phyloP scores from a whole-genome alignment of 2,888 invertebrate genomes.

The Leucoptera coffeella region DNA sequence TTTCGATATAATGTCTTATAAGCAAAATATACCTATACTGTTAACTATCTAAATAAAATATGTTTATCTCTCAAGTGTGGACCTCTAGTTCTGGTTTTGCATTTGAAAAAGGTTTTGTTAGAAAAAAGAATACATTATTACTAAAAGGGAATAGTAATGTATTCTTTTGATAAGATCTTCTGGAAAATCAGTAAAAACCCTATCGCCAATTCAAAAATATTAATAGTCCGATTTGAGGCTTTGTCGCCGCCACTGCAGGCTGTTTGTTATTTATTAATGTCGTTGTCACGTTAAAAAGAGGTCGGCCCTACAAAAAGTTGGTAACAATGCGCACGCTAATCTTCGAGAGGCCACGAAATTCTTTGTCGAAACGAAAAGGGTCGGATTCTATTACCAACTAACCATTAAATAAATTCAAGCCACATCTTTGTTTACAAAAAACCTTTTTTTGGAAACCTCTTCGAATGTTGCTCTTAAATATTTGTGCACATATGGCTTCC shows the following conservation, averaged over 20 bases:
- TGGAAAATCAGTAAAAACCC: too few relatives aligned
- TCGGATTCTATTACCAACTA: constrained; percentile 36
- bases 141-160: too few relatives aligned
- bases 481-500: constrained; percentile 48
- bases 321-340: constrained; percentile 39
- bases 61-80: too few relatives aligned
- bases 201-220: constrained; percentile 5
- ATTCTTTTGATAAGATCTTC: too few relatives aligned
- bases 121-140: too few relatives aligned
- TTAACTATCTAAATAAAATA: too few relatives aligned
- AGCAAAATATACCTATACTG: too few relatives aligned
- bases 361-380: constrained; percentile 37
- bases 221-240: constrained; percentile 2
- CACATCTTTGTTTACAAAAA: constrained; percentile 13
- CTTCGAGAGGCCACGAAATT: constrained; percentile 29
- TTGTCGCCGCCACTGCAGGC: constrained; percentile 13
- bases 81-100: too few relatives aligned
- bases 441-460: constrained; percentile 17
- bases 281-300: constrained; percentile 27
- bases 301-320: constrained; percentile 25
- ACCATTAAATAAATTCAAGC: constrained; percentile 46
- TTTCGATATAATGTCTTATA: too few relatives aligned
- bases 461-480: too few relatives aligned
- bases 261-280: constrained; percentile 46
- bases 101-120: too few relatives aligned